These are phyloP conservation scores for Coenobita brevimanus DNA, from an alignment of 1,140 invertebrate genomes.

Conservation along the genomic window DNA sequence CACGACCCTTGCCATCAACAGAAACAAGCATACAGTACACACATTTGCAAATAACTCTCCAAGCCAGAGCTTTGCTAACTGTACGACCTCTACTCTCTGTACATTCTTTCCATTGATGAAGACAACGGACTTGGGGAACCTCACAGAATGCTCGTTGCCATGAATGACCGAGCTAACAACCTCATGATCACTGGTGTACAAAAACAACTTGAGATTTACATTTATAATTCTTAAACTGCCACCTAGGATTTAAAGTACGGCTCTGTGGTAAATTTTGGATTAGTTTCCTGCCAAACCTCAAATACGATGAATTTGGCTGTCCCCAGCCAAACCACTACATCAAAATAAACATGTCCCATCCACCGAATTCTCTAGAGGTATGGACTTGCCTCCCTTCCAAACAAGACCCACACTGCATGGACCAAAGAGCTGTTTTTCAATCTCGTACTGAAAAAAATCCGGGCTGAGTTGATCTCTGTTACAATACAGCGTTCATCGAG, in stretches of 20 bases:
- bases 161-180: constrained; percentile 1
- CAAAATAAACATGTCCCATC: constrained; percentile 47
- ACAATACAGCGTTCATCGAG: constrained; percentile 15
- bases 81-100: background rate
- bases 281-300: constrained; percentile 38
- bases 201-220: background rate
- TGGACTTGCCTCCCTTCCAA: background rate
- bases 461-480: constrained; percentile 9
- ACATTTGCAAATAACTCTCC: constrained; percentile 12
- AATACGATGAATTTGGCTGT: constrained; percentile 3
- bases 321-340: constrained; percentile 27
- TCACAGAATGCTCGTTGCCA: background rate
- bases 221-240: background rate
- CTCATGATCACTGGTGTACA: constrained; percentile 6
- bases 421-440: background rate
- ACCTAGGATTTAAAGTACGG: constrained; percentile 38
- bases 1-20: constrained; percentile 27
- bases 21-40: background rate
- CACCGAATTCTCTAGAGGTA: background rate
- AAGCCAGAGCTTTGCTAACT: background rate
- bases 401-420: background rate
- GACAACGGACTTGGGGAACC: constrained; percentile 8
- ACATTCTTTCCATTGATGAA: constrained; percentile 30
- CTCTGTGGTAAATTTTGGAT: constrained; percentile 13
- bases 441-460: constrained; percentile 11